Evolutionary conservation across 2,888 invertebrate species (phyloP), one percentile per base, ranked within the genome.

Genomic region (Hetaerina titia): DNA sequence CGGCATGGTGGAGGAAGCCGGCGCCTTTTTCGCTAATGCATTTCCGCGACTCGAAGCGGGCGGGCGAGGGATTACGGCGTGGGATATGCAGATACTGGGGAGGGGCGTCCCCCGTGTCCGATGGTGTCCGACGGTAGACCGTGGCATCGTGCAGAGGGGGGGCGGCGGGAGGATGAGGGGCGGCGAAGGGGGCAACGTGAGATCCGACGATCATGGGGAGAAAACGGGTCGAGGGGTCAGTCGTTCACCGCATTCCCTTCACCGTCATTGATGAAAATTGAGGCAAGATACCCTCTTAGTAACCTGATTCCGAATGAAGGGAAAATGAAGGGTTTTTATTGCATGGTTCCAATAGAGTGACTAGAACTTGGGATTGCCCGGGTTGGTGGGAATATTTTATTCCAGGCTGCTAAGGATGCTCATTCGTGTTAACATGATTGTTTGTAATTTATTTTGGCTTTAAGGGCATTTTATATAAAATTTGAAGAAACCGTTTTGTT

Each of bases 171-270:
- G 69, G 69, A 69, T 22, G 69, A 69, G 22, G 22, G 22, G 63
- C 1, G 63, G 63, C 45, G 45, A 45, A 1, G 45, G 45, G 69
- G 81, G 81, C 15, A 31, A 22, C 31, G 2, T 8, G 81, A 81
- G 81, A 25, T 81, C 81, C 15, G 25, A 31, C 31, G 13, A 81
- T 81, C 31, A 22, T 25, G 13, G 15, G 31, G 81, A 81, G 81
- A 81, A 81, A 81, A 81, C 81, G 81, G 81, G 81, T n/a, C 81
- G 81, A 31, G 9, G 81, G 81, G 31, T 81, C 13, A 22, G 81
- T 31, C 19, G 69, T 22, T 81, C 81, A 31, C 31, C 81, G 25
- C 81, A 81, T 81, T 81, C 31, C 31, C 9, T 13, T 81, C 81
- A 31, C 81, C 31, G 31, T 81, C 25, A 81, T 31, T 81, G 81